Conservation (phyloP, 2,888 invertebrate species). For the Entomobrya multifasciata region DNA sequence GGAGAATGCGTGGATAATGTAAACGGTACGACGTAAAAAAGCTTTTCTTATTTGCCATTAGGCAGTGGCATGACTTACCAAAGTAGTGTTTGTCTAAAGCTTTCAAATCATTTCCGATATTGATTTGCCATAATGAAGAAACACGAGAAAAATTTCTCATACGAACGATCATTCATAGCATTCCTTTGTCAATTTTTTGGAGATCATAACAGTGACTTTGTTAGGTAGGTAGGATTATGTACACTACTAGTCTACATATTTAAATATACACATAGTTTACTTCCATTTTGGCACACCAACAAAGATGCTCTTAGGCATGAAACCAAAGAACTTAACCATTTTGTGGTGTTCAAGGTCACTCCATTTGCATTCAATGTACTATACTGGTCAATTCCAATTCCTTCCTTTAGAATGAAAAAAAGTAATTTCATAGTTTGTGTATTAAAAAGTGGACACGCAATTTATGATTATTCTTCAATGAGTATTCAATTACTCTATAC, state of each 20-base stretch:
- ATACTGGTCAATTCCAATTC: not conserved
- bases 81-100: not conserved
- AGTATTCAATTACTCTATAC: no score
- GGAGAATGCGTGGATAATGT: not conserved
- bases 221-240: no score
- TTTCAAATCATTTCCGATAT: constrained; percentile 31
- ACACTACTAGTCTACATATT: no score
- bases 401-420: not conserved
- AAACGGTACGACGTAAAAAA: not conserved
- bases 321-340: not conserved
- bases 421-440: no score
- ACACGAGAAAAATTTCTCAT: no score
- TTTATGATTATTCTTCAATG: no score
- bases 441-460: no score
- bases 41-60: not conserved
- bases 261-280: no score
- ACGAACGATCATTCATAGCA: no score
- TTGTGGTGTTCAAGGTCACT: not conserved
- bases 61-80: not conserved
- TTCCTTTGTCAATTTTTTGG: no score
- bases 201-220: no score
- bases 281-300: constrained; percentile 8
- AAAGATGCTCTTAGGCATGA: not conserved
- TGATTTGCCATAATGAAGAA: no score
- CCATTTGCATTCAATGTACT: not conserved